Evolutionary conservation across 2,797 vertebrate genomes (phyloP).

Genomic region (Gallinago solitaria): DNA sequence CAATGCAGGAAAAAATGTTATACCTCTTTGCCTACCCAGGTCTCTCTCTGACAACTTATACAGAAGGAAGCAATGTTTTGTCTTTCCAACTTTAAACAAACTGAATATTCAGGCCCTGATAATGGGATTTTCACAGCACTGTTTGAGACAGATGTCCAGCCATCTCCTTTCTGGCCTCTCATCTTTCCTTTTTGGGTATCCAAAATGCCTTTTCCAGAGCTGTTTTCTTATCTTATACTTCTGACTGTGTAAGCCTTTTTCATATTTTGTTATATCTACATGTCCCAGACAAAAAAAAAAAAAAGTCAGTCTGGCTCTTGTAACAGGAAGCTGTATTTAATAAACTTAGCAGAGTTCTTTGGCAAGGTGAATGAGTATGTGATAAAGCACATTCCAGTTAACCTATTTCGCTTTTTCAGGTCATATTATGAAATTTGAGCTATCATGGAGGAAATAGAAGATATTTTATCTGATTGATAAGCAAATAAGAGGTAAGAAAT

Average conservation of each 20-base stretch:
- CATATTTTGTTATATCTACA: neutral
- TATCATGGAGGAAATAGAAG: neutral
- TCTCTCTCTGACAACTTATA: neutral
- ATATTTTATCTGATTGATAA: neutral
- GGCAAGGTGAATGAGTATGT: neutral
- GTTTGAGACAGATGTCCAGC: neutral
- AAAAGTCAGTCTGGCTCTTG: neutral
- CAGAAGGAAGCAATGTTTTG: neutral
- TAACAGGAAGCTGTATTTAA: neutral
- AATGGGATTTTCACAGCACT: neutral
- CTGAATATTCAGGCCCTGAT: neutral
- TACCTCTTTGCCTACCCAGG: neutral
- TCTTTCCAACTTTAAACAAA: neutral
- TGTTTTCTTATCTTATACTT: neutral
- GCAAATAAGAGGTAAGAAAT: neutral
- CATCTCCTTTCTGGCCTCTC: neutral
- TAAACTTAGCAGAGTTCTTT: neutral
- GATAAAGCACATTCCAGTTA: neutral
- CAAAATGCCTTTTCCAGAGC: neutral
- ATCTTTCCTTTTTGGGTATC: neutral
- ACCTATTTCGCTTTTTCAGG: neutral
- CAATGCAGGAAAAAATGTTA: neutral
- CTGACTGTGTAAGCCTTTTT: neutral
- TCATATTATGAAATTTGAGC: neutral
- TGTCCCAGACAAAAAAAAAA: neutral